Percentiles rank a stretch among this genome's conserved stretches.
These are phyloP conservation scores for Lasioglossum pauxillum DNA, from an alignment of 2,888 invertebrate species.

Conservation along the genomic window DNA sequence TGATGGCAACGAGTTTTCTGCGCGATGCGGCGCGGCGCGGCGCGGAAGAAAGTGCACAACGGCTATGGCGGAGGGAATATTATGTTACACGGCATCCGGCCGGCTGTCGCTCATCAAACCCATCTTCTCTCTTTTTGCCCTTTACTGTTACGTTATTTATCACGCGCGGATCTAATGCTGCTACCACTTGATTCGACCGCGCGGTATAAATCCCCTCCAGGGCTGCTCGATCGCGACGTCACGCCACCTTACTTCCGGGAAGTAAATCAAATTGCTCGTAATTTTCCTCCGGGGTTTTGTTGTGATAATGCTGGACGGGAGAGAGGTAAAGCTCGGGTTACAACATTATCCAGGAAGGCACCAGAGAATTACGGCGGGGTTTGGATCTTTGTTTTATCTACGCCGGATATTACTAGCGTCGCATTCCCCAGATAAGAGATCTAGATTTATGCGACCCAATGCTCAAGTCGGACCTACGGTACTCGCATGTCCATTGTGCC, in stretches of 20 bases:
- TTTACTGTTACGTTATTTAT: slow-evolving; percentile 71
- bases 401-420: slow-evolving; percentile 67
- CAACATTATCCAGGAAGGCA: slow-evolving; percentile 62
- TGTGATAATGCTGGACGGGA: slow-evolving; percentile 56
- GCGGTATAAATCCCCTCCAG: slow-evolving; percentile 42
- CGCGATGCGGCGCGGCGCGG: neutral
- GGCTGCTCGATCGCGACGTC: slow-evolving; percentile 61
- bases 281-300: slow-evolving; percentile 63
- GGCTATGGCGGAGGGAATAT: slow-evolving; percentile 43
- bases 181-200: slow-evolving; percentile 52
- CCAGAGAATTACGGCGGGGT: slow-evolving; percentile 67
- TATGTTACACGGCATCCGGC: slow-evolving; percentile 68
- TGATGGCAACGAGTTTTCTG: slow-evolving; percentile 44
- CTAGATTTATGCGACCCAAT: slow-evolving; percentile 56
- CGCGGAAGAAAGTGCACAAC: slow-evolving; percentile 39
- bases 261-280: slow-evolving; percentile 72
- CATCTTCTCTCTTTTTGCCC: slow-evolving; percentile 62
- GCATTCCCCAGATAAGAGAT: slow-evolving; percentile 56
- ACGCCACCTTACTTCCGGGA: slow-evolving; percentile 65
- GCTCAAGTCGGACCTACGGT: slow-evolving; percentile 39
- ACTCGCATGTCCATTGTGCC: slow-evolving; percentile 44
- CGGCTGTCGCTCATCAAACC: slow-evolving; percentile 72
- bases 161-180: slow-evolving; percentile 68
- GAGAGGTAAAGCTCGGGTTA: slow-evolving; percentile 59
- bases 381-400: slow-evolving; percentile 67